Evolutionary conservation across 2,113 vertebrate species (phyloP).

Genomic region (Phalacrocorax pelagicus): DNA sequence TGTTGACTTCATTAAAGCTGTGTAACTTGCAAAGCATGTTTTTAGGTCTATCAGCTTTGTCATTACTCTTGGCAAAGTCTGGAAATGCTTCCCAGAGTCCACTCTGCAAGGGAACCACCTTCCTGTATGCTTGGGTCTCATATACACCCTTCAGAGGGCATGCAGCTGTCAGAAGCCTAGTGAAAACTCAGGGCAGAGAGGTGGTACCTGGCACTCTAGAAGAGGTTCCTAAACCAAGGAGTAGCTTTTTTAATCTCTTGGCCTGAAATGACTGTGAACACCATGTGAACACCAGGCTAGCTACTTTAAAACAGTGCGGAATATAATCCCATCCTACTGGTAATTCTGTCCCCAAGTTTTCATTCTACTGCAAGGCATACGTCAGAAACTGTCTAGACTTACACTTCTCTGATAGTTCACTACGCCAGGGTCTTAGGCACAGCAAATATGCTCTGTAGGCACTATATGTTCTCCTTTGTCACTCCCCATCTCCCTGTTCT

Average conservation of each 20-base stretch:
- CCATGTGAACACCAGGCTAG: rapidly evolving
- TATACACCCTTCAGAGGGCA: background rate
- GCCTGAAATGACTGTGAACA: background rate
- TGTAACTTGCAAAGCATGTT: background rate
- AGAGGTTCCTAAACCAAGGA: background rate
- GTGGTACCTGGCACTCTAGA: background rate
- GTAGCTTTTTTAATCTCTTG: background rate
- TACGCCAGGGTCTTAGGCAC: background rate
- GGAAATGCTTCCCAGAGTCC: background rate
- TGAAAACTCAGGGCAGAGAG: background rate
- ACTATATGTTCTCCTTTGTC: background rate
- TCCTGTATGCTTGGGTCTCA: background rate
- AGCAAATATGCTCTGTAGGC: background rate
- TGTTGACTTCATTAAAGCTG: background rate
- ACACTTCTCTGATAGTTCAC: background rate
- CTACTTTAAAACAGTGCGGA: background rate
- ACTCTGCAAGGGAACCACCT: background rate
- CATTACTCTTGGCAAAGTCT: background rate
- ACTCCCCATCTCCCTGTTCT: no score
- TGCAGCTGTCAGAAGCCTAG: background rate
- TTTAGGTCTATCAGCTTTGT: background rate
- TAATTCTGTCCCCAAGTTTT: background rate
- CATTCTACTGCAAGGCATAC: background rate
- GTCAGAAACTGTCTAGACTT: background rate
- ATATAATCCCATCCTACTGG: background rate